These are phyloP conservation scores for Telmatochromis sp. DNA, from an alignment of 2,113 vertebrate species.

Conservation along the genomic window DNA sequence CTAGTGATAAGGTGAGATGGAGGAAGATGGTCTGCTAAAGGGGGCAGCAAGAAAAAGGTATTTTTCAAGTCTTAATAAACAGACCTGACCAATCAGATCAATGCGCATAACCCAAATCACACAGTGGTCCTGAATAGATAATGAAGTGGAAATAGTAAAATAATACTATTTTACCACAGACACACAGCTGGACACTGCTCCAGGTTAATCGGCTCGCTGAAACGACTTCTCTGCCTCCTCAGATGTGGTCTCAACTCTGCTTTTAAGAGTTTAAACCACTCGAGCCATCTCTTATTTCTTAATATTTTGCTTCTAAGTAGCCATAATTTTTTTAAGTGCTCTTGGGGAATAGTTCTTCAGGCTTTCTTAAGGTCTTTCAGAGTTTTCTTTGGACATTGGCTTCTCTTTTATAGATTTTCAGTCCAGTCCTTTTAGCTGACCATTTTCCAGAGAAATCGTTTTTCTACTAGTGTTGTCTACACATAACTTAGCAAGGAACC, in stretches of 20 bases:
- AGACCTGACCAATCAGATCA: not conserved
- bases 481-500: not conserved
- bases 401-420: not conserved
- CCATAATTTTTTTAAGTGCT: not conserved
- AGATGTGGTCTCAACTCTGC: not conserved
- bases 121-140: not conserved
- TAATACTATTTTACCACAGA: not conserved
- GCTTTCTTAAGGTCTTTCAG: not conserved
- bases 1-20: not conserved
- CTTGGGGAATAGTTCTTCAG: not conserved
- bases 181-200: not conserved
- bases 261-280: not conserved
- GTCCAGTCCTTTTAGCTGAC: not conserved
- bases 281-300: not conserved
- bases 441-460: not conserved
- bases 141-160: not conserved
- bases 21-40: not conserved
- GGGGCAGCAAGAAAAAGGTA: not conserved
- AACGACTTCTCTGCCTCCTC: not conserved
- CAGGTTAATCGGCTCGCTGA: accelerated
- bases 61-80: not conserved
- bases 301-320: not conserved
- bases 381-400: not conserved
- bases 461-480: not conserved
- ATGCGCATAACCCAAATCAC: not conserved